phyloP scores from a whole-genome alignment of 1,140 invertebrate genomes.

The Coenobita brevimanus region DNA sequence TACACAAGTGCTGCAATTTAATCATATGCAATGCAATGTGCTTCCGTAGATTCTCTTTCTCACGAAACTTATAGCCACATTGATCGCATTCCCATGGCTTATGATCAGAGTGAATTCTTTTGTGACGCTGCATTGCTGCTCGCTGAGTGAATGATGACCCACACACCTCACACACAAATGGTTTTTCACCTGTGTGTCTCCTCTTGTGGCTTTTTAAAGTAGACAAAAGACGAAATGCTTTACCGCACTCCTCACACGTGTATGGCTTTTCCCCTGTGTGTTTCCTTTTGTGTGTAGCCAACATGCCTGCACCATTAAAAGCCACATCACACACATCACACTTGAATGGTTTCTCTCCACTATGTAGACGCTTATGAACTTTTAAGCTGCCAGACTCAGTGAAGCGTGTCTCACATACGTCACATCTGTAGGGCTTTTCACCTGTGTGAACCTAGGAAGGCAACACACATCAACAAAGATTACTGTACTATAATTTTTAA shows the following conservation, averaged over 20 bases:
- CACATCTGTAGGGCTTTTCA: constrained; percentile 77
- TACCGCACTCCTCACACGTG: constrained; percentile 90
- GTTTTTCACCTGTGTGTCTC: constrained; percentile 69
- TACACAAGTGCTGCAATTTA: constrained; percentile 77
- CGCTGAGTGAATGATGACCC: constrained; percentile 83
- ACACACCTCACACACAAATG: constrained; percentile 75
- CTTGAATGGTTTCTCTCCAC: constrained; percentile 96
- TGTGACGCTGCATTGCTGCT: constrained; percentile 92
- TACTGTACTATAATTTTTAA: neutral
- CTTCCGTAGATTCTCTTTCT: constrained; percentile 74
- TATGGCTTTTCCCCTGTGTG: constrained; percentile 96
- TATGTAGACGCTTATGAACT: constrained; percentile 96
- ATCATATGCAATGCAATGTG: constrained; percentile 78
- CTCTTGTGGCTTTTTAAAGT: constrained; percentile 70
- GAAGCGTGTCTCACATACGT: constrained; percentile 79
- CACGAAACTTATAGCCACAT: constrained; percentile 77
- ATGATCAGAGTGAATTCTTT: constrained; percentile 96
- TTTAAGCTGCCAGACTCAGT: constrained; percentile 84
- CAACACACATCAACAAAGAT: neutral
- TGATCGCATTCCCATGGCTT: constrained; percentile 93
- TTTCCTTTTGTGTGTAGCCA: constrained; percentile 93
- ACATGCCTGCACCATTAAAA: constrained; percentile 94
- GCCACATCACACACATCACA: constrained; percentile 94
- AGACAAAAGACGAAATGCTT: constrained; percentile 80
- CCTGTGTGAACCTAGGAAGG: constrained; percentile 55